phyloP scores from a whole-genome alignment of 2,797 vertebrate genomes.

The Miichthys miiuy region DNA sequence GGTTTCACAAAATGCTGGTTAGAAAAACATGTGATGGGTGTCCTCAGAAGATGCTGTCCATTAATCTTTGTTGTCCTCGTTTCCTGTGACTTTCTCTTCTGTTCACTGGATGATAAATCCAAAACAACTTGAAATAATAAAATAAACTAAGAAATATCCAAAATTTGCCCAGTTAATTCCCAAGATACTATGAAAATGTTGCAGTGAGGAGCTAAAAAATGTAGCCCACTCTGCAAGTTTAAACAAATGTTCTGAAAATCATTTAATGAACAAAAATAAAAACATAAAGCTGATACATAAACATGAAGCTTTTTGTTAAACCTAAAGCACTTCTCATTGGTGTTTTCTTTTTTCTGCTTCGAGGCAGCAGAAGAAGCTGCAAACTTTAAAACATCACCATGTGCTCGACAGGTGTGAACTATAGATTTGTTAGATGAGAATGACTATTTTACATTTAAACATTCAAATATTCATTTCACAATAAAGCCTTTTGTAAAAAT shows the following conservation, averaged over 20 bases:
- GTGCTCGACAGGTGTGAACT: too few relatives aligned
- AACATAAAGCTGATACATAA: too few relatives aligned
- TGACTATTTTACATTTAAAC: too few relatives aligned
- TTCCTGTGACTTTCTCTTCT: not conserved
- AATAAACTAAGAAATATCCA: not conserved
- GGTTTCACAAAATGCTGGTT: too few relatives aligned
- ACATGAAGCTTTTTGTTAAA: not conserved
- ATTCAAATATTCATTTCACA: too few relatives aligned
- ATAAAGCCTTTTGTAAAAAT: too few relatives aligned
- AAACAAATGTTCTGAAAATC: not conserved
- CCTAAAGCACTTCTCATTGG: too few relatives aligned
- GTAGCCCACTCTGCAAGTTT: not conserved
- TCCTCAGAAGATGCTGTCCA: not conserved
- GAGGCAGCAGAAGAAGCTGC: too few relatives aligned
- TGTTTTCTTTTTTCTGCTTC: not conserved
- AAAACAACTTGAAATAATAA: not conserved
- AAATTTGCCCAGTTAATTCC: not conserved
- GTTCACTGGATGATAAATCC: not conserved
- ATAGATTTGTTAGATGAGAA: too few relatives aligned
- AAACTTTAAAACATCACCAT: too few relatives aligned
- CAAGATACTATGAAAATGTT: too few relatives aligned
- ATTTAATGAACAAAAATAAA: not conserved
- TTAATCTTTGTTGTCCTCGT: not conserved
- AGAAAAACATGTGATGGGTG: not conserved
- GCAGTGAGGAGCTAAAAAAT: not conserved